Evolutionary conservation across 2,888 invertebrate species (phyloP).

Genomic region (Drosophila cyrtoloma): DNA sequence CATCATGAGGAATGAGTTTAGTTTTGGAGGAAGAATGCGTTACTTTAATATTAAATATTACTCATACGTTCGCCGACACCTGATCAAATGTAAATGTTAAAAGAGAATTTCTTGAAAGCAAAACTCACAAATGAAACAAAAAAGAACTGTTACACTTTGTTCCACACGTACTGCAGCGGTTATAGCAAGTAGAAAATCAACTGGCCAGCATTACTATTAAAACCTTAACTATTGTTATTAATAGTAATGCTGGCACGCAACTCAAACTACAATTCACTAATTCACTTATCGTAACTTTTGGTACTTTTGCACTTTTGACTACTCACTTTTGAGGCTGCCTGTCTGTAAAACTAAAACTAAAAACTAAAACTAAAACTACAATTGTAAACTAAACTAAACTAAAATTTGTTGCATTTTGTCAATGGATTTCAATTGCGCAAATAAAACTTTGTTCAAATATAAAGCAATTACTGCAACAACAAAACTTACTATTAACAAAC

Average conservation of each 20-base stretch:
- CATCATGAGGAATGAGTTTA: slow-evolving; percentile 20
- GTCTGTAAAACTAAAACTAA: slow-evolving; percentile 34
- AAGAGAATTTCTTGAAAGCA: slow-evolving; percentile 11
- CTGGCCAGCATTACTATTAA: slow-evolving; percentile 14
- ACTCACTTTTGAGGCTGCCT: slow-evolving; percentile 47
- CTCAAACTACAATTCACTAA: slow-evolving; percentile 42
- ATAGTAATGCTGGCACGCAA: slow-evolving; percentile 40
- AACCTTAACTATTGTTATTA: background rate
- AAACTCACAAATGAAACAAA: slow-evolving; percentile 19
- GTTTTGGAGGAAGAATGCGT: slow-evolving; percentile 32
- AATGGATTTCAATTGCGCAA: slow-evolving; percentile 67
- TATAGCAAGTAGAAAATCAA: slow-evolving; percentile 22
- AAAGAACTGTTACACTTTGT: slow-evolving; percentile 48
- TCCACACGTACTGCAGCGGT: slow-evolving; percentile 56
- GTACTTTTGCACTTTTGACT: slow-evolving; percentile 56
- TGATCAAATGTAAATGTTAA: slow-evolving; percentile 37
- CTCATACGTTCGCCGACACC: slow-evolving; percentile 36
- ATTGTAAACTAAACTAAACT: slow-evolving; percentile 26
- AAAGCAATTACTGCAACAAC: slow-evolving; percentile 78
- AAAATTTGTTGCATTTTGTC: slow-evolving; percentile 77
- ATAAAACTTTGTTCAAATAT: slow-evolving; percentile 79
- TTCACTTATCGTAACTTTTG: slow-evolving; percentile 40
- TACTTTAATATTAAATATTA: slow-evolving; percentile 51
- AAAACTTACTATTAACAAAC: slow-evolving; percentile 50
- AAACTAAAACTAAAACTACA: slow-evolving; percentile 13